phyloP scores from a whole-genome alignment of 2,888 invertebrate genomes.

The Tortrix viridana region DNA sequence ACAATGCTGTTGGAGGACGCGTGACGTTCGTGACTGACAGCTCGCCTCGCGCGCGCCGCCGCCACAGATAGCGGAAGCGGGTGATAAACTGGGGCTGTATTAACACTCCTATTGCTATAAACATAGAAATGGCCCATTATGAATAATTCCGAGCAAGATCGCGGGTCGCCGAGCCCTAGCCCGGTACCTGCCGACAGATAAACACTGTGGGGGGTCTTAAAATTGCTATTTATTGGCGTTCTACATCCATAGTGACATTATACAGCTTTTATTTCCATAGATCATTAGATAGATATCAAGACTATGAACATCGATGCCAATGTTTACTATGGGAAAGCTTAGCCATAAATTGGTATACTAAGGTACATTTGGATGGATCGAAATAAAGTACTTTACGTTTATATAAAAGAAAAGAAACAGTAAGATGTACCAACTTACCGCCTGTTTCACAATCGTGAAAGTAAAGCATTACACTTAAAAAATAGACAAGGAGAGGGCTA shows the following conservation, averaged over 20 bases:
- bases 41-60: conserved; percentile 22
- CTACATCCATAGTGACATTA: conserved; percentile 53
- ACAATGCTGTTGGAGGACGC: background rate
- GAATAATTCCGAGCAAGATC: conserved; percentile 44
- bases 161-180: conserved; percentile 29
- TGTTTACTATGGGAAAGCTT: conserved; percentile 30
- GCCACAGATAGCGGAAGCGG: conserved; percentile 48
- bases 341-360: conserved; percentile 9
- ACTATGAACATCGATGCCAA: conserved; percentile 42
- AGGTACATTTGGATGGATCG: no score
- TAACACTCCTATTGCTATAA: conserved; percentile 54
- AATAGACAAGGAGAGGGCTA: no score
- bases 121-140: conserved; percentile 54
- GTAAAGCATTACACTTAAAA: no score
- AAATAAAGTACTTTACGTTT: no score
- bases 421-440: no score
- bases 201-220: conserved; percentile 59
- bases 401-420: no score
- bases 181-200: conserved; percentile 43
- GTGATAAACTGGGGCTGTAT: conserved; percentile 48
- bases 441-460: no score
- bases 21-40: conserved; percentile 6
- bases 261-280: conserved; percentile 51
- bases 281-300: conserved; percentile 55
- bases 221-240: conserved; percentile 56